Evolutionary conservation across 2,888 invertebrate genomes (phyloP).

Genomic region (Drosophila hamatofila): DNA sequence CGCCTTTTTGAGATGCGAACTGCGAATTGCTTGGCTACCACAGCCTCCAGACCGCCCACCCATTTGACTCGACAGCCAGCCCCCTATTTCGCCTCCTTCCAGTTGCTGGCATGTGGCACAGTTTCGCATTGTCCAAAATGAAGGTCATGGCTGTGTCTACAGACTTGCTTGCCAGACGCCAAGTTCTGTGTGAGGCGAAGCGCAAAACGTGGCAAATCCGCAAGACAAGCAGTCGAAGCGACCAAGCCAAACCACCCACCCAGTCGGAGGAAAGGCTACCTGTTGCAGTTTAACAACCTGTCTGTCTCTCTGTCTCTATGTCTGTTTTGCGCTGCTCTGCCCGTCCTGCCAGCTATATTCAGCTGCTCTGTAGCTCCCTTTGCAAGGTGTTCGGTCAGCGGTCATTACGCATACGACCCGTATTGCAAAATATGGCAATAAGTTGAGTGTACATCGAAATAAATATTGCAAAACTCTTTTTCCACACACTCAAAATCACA

Average conservation of each 20-base stretch:
- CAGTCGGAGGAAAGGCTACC: constrained; percentile 24
- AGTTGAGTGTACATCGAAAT: constrained; percentile 20
- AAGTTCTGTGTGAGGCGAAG: constrained; percentile 37
- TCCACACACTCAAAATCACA: constrained; percentile 29
- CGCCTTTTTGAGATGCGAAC: constrained; percentile 16
- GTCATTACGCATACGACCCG: constrained; percentile 2
- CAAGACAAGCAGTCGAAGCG: constrained; percentile 32
- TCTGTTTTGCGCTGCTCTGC: neutral
- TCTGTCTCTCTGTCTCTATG: neutral
- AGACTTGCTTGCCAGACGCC: constrained; percentile 40
- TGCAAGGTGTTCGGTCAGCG: constrained; percentile 3
- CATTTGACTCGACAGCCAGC: neutral
- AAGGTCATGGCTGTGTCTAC: constrained; percentile 54
- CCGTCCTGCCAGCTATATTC: neutral
- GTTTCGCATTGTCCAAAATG: constrained; percentile 55
- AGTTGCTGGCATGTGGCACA: constrained; percentile 53
- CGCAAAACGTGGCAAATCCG: constrained; percentile 46
- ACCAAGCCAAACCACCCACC: constrained; percentile 5
- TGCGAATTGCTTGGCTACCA: constrained; percentile 15
- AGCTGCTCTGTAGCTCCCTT: neutral
- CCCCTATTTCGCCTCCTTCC: neutral
- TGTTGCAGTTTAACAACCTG: constrained; percentile 46
- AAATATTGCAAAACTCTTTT: constrained; percentile 31
- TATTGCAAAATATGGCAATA: constrained; percentile 30
- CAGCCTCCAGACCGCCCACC: neutral